Evolutionary conservation across 2,113 vertebrate genomes (phyloP), one percentile per base, ranked within the genome.

Genomic region (Typhlomys cinereus): DNA sequence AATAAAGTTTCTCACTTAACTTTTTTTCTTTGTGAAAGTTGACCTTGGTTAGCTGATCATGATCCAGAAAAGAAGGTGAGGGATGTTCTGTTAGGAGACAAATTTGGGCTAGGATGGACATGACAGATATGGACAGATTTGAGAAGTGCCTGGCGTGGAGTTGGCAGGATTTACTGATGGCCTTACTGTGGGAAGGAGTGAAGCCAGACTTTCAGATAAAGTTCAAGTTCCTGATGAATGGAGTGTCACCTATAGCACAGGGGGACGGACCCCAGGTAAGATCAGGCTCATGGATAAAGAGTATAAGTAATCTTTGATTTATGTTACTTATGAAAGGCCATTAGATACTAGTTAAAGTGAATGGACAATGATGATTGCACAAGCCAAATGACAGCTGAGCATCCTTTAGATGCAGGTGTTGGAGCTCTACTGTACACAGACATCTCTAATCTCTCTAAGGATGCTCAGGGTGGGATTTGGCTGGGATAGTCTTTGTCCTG

Each of bases 381-480:
- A 76, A 78, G 66, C 25, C 61, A 36, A 21, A 54, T 7, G 21
- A 34, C 46, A 21, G 21, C 59, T 7, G 13, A 48, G 34, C 17
- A 17, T 29, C 66, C 44, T 64, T 41, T 34, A 29, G 10, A 20
- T 31, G 34, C 25, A 79, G 17, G 27, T 15, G 0, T 1, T 13
- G 54, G 46, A 46, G 52, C 8, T 9, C 31, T 21, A n/a, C 0
- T 13, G 2, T 18, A 0, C 27, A 5, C 15, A 64, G 13, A 1
- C 57, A 0, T 41, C 5, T 23, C 25, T 11, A 5, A 2, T 17
- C 21, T 67, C 62, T 80, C 5, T 39, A 14, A 27, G 71, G 29
- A 46, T n/a, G 18, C 31, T 44, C 9, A 11, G 46, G 20, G 27
- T 2, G 36, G 46, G 8, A 21, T 18, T 11, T 17, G 39, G n/a